phyloP scores from a whole-genome alignment of 30 jellyfish, hydroid and myxozoan genomes.

The Rhopilema esculentum region DNA sequence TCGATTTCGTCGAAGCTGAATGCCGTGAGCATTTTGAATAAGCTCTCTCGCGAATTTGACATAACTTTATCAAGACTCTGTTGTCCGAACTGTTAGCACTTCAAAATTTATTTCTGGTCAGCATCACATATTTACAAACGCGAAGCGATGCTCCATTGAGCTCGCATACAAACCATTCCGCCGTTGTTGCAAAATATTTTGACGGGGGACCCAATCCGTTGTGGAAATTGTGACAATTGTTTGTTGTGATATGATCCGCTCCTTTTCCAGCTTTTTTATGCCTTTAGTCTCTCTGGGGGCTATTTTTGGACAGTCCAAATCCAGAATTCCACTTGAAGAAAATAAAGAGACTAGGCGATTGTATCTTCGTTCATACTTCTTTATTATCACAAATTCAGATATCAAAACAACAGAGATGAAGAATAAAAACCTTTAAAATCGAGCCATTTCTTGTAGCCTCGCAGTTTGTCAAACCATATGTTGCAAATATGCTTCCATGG shows the following conservation, averaged over 20 bases:
- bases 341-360: not conserved
- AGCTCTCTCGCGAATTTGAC: constrained; percentile 36
- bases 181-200: not conserved
- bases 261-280: not conserved
- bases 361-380: not conserved
- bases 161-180: not conserved
- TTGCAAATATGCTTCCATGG: too few species aligned
- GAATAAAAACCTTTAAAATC: not conserved
- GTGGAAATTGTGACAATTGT: not conserved
- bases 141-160: not conserved
- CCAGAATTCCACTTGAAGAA: not conserved
- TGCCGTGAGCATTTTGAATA: constrained; percentile 64
- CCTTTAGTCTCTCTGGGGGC: not conserved
- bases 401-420: not conserved
- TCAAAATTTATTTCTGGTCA: constrained; percentile 5
- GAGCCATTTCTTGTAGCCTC: too few species aligned
- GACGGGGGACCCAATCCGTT: not conserved
- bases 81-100: constrained; percentile 39
- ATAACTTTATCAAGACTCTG: not conserved
- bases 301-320: not conserved
- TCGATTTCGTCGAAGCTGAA: constrained; percentile 58
- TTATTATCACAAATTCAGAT: not conserved
- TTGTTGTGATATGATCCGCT: not conserved
- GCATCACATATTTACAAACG: not conserved
- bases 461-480: too few species aligned